Evolutionary conservation across 2,888 invertebrate species (phyloP).

Genomic region (Chymomyza fuscimana): DNA sequence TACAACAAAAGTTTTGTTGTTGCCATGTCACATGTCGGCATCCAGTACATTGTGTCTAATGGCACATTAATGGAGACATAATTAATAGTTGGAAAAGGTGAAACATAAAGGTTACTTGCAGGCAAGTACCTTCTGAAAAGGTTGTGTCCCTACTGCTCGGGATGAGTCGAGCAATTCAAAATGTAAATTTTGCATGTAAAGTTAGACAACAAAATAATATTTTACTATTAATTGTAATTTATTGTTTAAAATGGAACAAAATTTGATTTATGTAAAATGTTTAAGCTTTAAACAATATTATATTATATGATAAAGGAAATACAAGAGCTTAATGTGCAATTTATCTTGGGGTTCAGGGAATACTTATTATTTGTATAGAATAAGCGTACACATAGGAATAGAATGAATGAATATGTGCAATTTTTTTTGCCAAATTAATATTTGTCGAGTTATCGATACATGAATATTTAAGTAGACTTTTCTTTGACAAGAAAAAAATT

Average conservation of each 20-base stretch:
- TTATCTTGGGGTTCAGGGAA: no score
- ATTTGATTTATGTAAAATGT: not conserved
- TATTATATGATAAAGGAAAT: not conserved
- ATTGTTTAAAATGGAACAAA: not conserved
- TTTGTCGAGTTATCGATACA: no score
- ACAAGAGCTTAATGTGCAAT: not conserved
- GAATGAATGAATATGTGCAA: no score
- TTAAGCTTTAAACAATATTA: not conserved
- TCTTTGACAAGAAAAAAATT: no score
- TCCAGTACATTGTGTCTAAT: constrained; percentile 31
- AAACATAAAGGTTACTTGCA: constrained; percentile 46
- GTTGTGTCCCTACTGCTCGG: not conserved
- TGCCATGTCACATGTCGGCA: constrained; percentile 16
- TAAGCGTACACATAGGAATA: no score
- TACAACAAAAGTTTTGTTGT: constrained; percentile 58
- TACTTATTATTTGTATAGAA: no score
- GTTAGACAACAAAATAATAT: not conserved
- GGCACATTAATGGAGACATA: constrained; percentile 45
- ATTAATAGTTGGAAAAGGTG: constrained; percentile 66
- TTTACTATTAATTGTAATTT: not conserved
- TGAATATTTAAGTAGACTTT: no score
- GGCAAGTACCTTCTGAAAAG: not conserved
- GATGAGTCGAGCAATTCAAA: not conserved
- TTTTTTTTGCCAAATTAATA: no score
- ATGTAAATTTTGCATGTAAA: not conserved